phyloP scores from a whole-genome alignment of 2,888 invertebrate species.

The Ecliptopera silaceata region DNA sequence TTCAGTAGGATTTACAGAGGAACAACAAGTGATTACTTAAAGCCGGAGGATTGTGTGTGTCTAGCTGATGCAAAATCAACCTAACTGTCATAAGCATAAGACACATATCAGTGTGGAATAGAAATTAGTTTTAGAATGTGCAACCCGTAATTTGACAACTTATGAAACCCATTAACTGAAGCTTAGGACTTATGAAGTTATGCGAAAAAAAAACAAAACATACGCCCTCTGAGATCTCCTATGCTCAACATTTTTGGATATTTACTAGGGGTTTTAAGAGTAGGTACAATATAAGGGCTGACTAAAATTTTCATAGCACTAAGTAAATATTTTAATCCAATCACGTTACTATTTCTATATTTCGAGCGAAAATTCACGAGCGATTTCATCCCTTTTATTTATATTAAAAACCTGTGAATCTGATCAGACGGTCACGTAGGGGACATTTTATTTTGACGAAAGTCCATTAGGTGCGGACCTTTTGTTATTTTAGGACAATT shows the following conservation, averaged over 20 bases:
- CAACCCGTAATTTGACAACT: not conserved
- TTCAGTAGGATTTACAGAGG: conserved; percentile 34
- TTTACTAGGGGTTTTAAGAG: no score
- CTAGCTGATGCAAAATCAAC: conserved; percentile 29
- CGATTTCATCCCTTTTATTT: conserved; percentile 22
- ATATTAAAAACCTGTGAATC: conserved; percentile 37
- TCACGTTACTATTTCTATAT: conserved; percentile 22
- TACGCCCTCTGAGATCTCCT: no score
- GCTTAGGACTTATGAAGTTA: no score
- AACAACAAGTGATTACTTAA: conserved; percentile 41
- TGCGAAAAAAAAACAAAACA: no score
- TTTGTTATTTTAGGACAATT: conserved; percentile 48
- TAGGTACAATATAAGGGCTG: no score
- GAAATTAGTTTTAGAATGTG: conserved; percentile 1
- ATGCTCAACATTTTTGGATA: no score
- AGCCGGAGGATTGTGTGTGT: conserved; percentile 33
- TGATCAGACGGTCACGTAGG: conserved; percentile 42
- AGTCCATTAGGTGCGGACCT: conserved; percentile 51
- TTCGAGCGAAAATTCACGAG: conserved; percentile 14
- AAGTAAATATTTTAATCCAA: conserved; percentile 14
- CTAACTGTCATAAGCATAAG: conserved; percentile 28
- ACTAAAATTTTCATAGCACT: conserved; percentile 6
- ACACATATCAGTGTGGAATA: conserved; percentile 16
- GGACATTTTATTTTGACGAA: conserved; percentile 50
- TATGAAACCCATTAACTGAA: no score